Evolutionary conservation across 1,140 invertebrate species (phyloP).

Genomic region (Macrobrachium rosenbergii): DNA sequence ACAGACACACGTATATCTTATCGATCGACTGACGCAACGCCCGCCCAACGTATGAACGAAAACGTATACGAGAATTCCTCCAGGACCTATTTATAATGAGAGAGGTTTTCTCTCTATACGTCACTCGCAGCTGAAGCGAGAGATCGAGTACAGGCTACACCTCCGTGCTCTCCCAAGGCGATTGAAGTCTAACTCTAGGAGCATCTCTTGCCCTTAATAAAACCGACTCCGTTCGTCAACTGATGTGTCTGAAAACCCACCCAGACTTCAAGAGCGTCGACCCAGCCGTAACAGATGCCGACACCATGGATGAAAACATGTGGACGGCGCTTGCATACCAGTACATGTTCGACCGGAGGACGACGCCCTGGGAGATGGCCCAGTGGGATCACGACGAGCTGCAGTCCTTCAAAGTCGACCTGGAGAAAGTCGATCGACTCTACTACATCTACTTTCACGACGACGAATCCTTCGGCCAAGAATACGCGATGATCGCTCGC

Average conservation of each 20-base stretch:
- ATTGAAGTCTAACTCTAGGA: too few species aligned
- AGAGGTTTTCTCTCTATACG: too few species aligned
- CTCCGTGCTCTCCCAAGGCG: too few species aligned
- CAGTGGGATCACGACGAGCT: slow-evolving; percentile 18
- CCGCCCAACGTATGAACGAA: too few species aligned
- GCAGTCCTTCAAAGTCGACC: slow-evolving; percentile 23
- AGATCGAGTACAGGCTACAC: too few species aligned
- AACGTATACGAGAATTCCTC: too few species aligned
- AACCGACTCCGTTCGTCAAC: too few species aligned
- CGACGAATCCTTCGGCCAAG: neutral
- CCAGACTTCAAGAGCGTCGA: slow-evolving; percentile 13
- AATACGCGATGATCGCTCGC: slow-evolving; percentile 11
- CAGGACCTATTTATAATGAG: too few species aligned
- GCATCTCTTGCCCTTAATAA: too few species aligned
- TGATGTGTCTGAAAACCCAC: too few species aligned
- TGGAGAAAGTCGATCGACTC: slow-evolving; percentile 16
- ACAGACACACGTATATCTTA: too few species aligned
- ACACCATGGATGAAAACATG: neutral
- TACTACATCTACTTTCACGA: slow-evolving; percentile 20
- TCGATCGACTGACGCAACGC: too few species aligned
- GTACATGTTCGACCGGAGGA: slow-evolving; percentile 33
- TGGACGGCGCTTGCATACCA: neutral
- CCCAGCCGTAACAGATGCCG: neutral
- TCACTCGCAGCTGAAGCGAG: neutral
- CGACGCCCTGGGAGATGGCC: slow-evolving; percentile 46